Evolutionary conservation across 2,113 vertebrate species (phyloP), one percentile per base, ranked within the genome.

Genomic region (Lipophrys pholis): DNA sequence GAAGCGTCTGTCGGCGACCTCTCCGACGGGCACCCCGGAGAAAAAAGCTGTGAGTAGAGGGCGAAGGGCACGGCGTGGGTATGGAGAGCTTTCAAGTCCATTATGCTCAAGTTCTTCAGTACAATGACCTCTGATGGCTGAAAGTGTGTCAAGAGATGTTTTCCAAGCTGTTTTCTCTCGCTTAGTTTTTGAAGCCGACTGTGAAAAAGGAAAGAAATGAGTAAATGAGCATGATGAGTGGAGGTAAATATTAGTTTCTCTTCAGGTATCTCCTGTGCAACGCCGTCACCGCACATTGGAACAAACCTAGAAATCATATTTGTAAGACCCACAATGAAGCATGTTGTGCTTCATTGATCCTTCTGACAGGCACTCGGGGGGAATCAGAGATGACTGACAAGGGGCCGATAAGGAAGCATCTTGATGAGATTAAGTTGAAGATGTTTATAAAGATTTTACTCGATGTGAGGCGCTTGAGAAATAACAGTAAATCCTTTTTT

Each of bases 1-100:
- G 71, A 96, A 96, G 86, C 95, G 93, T 65, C 92, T 98, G 81
- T 97, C 98, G 43, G 61, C 43, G 3, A 95, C 95, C 36, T 98
- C 97, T 5, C 94, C 95, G 10, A 93, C 93, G 7, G 94, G 93
- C 90, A 97, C 96, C 9, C 95, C 96, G 3, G 97, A 97, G 91
- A 97, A 95, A 90, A 93, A 90, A 83, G 90, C 92, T 85, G 94
- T 94, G 88, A 94, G 91, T 94, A 62, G 48, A 41, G 63, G 62
- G 39, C 35, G 39, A 43, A 1, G 45, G 10, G 4, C 8, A 16
- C 21, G 21, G 21, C 11, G 11, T 12, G 48, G 30, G 15, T 41
- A 8, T 21, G 11, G 17, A 53, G 21, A 14, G 15, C 53, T 16
- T 36, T 17, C 16, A 54, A n/a, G 46, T 73, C 11, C 39, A 51